phyloP scores from a whole-genome alignment of 37 sponge, comb jelly and placozoan genomes.

The Agelas oroides region DNA sequence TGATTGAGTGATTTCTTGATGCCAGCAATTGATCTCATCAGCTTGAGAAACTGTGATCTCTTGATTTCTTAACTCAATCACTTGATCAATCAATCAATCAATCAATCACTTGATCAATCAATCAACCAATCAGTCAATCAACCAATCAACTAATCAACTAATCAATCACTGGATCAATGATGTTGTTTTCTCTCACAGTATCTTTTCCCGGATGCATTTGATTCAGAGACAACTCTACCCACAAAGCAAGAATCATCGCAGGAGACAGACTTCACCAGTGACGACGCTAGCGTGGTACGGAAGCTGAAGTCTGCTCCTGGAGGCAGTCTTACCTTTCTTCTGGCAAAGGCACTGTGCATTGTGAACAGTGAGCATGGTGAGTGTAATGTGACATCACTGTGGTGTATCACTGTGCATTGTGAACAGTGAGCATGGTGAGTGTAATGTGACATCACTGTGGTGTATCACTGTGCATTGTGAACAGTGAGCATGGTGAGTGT shows the following conservation, averaged over 20 bases:
- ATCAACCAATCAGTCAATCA: too few species aligned
- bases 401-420: too few species aligned
- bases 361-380: conserved; percentile 62
- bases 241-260: background rate
- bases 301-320: conserved; percentile 60
- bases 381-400: background rate
- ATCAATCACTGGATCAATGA: too few species aligned
- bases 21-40: too few species aligned
- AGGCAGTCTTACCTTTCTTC: conserved; percentile 20
- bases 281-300: background rate
- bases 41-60: too few species aligned
- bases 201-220: conserved; percentile 29
- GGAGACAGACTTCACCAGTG: background rate
- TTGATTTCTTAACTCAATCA: too few species aligned
- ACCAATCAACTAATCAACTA: too few species aligned
- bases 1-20: too few species aligned
- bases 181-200: conserved; percentile 1
- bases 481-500: conserved; percentile 51
- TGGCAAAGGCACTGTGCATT: conserved; percentile 56
- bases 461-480: conserved; percentile 26
- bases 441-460: too few species aligned
- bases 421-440: too few species aligned
- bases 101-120: too few species aligned
- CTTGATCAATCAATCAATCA: too few species aligned
- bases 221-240: background rate